These are phyloP conservation scores for Torymus texanus DNA, from an alignment of 2,888 invertebrate genomes.

Conservation along the genomic window DNA sequence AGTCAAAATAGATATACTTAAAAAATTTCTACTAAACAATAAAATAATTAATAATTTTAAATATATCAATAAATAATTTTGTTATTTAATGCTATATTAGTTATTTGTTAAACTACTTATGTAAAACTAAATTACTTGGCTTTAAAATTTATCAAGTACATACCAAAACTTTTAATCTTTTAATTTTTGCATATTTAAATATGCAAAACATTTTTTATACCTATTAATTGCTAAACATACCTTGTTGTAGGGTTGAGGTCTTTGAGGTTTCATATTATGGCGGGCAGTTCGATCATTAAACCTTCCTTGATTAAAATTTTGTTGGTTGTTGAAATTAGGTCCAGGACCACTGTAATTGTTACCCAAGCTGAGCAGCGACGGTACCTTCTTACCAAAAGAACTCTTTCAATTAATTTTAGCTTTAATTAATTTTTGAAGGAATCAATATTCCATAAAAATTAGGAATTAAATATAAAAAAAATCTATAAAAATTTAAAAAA, in stretches of 20 bases:
- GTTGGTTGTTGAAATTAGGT: conserved; percentile 69
- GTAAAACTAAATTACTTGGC: conserved; percentile 17
- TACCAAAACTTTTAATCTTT: conserved; percentile 15
- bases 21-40: too few species aligned
- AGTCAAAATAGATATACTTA: too few species aligned
- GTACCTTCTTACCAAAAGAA: conserved; percentile 64
- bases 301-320: conserved; percentile 68
- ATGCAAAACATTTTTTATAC: conserved; percentile 3
- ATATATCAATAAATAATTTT: too few species aligned
- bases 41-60: too few species aligned
- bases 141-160: conserved; percentile 27
- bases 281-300: conserved; percentile 69
- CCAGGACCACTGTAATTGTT: conserved; percentile 71
- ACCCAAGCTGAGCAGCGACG: conserved; percentile 71
- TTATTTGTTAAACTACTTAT: background rate
- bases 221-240: conserved; percentile 61
- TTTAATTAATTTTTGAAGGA: background rate
- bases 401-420: conserved; percentile 24
- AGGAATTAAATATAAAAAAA: too few species aligned
- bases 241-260: conserved; percentile 73
- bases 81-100: background rate
- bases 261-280: conserved; percentile 69
- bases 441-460: too few species aligned
- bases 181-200: background rate
- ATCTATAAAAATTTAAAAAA: background rate